Evolutionary conservation across 2,113 vertebrate genomes (phyloP), one percentile per base, ranked within the genome.

Genomic region (Mus pahari): DNA sequence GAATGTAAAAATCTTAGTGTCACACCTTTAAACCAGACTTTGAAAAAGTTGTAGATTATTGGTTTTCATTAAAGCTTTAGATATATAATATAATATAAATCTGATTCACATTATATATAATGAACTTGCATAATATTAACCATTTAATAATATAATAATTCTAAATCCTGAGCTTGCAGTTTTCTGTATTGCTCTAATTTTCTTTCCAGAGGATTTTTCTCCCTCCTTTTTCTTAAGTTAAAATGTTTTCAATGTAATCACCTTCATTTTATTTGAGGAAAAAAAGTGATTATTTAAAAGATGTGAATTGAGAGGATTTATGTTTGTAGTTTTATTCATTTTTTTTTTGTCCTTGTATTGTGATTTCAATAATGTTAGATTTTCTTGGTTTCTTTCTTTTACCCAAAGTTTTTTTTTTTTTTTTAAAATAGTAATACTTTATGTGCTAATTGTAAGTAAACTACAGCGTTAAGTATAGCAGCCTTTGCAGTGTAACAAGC

Each of bases 351-450:
- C 26, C 81, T 91, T 86, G 16, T 73, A 36, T 90, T 17, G 77
- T 42, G 93, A 77, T 66, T 77, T 96, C 58, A 95, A 74, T 53
- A 90, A 53, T 90, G 33, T 91, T 68, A 92, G 39, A 5, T 78
- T 95, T 92, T 91, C n/a, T 83, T 91, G n/a, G 86, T 62, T 79
- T 94, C 89, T 94, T 28, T 77, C 33, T 89, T 71, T 95, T 86
- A 68, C 42, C 39, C 64, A 45, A 26, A 90, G 6, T 84, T 90
- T 97, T 91, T 92, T 53, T 24, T 93, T 42, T 33, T n/a, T n/a
- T n/a, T 48, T 48, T 3, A 55, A 92, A 81, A n/a, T 48, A 89
- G 26, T 71, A 93, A 11, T 94, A 55, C 75, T 68, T 50, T 83
- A 74, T 4, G 20, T 93, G 26, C 14, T 64, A 45, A 33, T 55